Percentiles rank a stretch among this genome's conserved stretches.
Conservation (phyloP, 2,888 invertebrate species). For the Cecidostiba fungosa region DNA sequence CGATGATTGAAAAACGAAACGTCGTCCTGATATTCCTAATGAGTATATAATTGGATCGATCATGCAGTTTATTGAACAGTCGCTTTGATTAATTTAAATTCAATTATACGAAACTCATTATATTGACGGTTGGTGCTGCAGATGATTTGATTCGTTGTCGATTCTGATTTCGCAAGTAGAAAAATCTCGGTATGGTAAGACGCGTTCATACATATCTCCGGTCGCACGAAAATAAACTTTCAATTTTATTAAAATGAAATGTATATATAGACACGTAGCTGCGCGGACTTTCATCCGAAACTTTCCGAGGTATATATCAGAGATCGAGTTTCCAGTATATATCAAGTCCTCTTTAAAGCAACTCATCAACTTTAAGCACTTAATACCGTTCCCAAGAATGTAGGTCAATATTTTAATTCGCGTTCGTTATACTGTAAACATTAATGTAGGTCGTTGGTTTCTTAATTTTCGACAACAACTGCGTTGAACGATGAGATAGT, state of each 20-base stretch:
- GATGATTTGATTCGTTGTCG: too few species aligned
- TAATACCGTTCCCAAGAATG: neutral
- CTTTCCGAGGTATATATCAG: too few species aligned
- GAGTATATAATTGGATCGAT: neutral
- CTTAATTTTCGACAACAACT: neutral
- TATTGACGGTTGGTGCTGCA: too few species aligned
- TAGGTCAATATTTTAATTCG: constrained; percentile 10
- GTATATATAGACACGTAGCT: too few species aligned
- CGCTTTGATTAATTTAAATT: neutral
- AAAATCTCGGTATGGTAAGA: neutral
- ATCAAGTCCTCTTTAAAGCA: too few species aligned
- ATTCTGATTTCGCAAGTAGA: neutral
- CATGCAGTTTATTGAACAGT: neutral
- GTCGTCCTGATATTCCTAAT: neutral
- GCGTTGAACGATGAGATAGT: too few species aligned
- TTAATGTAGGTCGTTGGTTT: neutral
- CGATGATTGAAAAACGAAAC: constrained; percentile 15
- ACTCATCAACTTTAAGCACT: neutral
- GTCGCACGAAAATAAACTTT: too few species aligned
- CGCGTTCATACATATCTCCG: too few species aligned
- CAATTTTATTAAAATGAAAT: too few species aligned
- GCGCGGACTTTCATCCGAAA: neutral
- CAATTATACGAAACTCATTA: neutral
- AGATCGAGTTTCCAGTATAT: too few species aligned
- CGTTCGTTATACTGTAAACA: neutral